A percentile compares a stretch with the other conserved stretches of the same genome.
phyloP scores from a whole-genome alignment of 2,797 vertebrate species.

The Tarsius wallacei region DNA sequence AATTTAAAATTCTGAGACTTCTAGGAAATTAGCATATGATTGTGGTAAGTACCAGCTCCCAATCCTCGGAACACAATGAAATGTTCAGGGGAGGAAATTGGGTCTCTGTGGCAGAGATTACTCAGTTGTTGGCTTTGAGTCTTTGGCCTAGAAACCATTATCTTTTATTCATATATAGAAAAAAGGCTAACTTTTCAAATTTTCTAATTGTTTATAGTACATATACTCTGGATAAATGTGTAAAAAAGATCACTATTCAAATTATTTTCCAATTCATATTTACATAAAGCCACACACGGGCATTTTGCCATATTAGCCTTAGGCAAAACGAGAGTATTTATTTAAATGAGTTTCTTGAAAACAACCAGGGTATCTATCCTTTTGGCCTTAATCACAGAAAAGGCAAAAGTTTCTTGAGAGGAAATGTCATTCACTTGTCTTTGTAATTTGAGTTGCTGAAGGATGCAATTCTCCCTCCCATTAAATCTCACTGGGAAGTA shows the following conservation, averaged over 20 bases:
- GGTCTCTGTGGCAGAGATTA: neutral
- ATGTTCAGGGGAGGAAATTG: neutral
- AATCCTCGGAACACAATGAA: neutral
- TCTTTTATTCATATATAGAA: neutral
- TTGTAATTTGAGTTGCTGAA: neutral
- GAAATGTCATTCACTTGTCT: neutral
- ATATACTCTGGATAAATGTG: neutral
- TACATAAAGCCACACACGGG: neutral
- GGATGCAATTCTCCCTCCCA: neutral
- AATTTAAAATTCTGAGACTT: slow-evolving; percentile 25
- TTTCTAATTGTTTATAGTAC: neutral
- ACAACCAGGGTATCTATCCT: neutral
- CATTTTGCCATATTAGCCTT: slow-evolving; percentile 11
- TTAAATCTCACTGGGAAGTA: neutral
- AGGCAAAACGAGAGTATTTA: slow-evolving; percentile 19
- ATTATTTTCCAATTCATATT: slow-evolving; percentile 31
- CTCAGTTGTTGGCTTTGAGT: neutral
- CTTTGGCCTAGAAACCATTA: neutral
- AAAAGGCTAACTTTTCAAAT: neutral
- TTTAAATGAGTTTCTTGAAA: slow-evolving; percentile 49
- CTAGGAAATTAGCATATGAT: neutral
- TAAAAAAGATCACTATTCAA: slow-evolving; percentile 21
- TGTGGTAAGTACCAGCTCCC: neutral
- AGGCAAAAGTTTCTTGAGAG: neutral
- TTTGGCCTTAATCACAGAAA: neutral